phyloP scores from a whole-genome alignment of 2,888 invertebrate species.

The Idaea aversata region DNA sequence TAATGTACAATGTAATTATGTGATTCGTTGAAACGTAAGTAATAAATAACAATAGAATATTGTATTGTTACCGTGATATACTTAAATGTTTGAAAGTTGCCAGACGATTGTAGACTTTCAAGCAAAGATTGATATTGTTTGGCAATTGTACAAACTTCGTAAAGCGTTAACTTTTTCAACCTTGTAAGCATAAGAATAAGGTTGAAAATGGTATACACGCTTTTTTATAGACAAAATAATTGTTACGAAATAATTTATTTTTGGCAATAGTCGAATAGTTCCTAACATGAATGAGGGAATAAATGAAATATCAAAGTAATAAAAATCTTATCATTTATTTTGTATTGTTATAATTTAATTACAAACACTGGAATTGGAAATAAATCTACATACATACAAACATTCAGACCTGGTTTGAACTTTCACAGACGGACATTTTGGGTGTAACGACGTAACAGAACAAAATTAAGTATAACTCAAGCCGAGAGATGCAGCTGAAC shows the following conservation, averaged over 20 bases:
- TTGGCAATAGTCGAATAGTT: slow-evolving; percentile 40
- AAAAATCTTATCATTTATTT: slow-evolving; percentile 70
- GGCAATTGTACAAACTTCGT: not conserved
- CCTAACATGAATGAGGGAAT: slow-evolving; percentile 39
- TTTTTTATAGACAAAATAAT: slow-evolving; percentile 12
- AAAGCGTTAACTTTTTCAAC: not conserved
- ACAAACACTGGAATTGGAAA: slow-evolving; percentile 62
- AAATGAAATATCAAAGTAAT: slow-evolving; percentile 64
- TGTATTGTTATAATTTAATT: slow-evolving; percentile 57
- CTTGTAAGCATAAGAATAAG: not conserved
- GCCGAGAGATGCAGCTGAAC: slow-evolving; percentile 40
- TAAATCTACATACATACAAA: slow-evolving; percentile 63
- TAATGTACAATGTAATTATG: slow-evolving; percentile 70
- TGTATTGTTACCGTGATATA: not conserved
- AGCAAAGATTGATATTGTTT: not conserved
- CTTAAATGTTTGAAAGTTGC: not conserved
- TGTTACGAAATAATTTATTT: slow-evolving; percentile 27
- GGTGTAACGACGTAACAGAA: slow-evolving; percentile 43
- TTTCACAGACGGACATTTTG: slow-evolving; percentile 56
- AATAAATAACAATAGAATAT: slow-evolving; percentile 10
- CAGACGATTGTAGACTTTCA: not conserved
- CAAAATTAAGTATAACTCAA: slow-evolving; percentile 36
- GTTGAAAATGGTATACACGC: not conserved
- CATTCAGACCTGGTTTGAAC: slow-evolving; percentile 65
- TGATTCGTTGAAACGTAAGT: slow-evolving; percentile 62